phyloP scores from a whole-genome alignment of 2,888 invertebrate species.

The Arrhopalites spinosus region DNA sequence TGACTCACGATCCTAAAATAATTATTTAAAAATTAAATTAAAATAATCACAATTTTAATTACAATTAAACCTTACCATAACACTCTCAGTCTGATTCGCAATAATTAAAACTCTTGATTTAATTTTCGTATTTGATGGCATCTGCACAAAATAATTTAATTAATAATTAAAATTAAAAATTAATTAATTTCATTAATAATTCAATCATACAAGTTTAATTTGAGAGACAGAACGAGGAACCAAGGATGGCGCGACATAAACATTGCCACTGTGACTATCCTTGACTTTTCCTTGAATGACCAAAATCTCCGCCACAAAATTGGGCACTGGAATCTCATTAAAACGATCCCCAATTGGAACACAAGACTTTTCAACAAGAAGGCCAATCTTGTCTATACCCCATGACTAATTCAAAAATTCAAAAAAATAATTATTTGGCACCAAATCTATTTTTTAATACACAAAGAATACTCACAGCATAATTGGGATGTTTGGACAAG shows the following conservation, averaged over 20 bases:
- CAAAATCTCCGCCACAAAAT: constrained; percentile 66
- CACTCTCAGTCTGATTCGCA: neutral
- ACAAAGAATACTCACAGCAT: too few relatives aligned
- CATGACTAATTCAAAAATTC: constrained; percentile 60
- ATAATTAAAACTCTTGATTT: too few relatives aligned
- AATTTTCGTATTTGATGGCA: too few relatives aligned
- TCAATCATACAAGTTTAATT: constrained; percentile 12
- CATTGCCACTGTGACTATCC: constrained; percentile 64
- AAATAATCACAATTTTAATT: too few relatives aligned
- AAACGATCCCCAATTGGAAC: constrained; percentile 64
- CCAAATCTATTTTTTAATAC: too few relatives aligned
- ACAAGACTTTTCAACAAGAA: constrained; percentile 65
- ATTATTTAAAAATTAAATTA: too few relatives aligned
- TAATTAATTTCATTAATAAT: neutral
- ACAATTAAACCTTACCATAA: too few relatives aligned
- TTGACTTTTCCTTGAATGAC: constrained; percentile 66
- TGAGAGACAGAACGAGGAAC: constrained; percentile 62
- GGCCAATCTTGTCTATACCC: constrained; percentile 64
- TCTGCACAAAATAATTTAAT: too few relatives aligned
- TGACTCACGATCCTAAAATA: neutral
- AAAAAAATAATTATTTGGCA: neutral
- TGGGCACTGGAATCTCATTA: constrained; percentile 64
- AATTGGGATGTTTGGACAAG: constrained; percentile 63
- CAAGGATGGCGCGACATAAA: constrained; percentile 66
- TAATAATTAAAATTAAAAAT: neutral